Conservation (phyloP, 2,888 invertebrate species). For the Cryptocephalus moraei region DNA sequence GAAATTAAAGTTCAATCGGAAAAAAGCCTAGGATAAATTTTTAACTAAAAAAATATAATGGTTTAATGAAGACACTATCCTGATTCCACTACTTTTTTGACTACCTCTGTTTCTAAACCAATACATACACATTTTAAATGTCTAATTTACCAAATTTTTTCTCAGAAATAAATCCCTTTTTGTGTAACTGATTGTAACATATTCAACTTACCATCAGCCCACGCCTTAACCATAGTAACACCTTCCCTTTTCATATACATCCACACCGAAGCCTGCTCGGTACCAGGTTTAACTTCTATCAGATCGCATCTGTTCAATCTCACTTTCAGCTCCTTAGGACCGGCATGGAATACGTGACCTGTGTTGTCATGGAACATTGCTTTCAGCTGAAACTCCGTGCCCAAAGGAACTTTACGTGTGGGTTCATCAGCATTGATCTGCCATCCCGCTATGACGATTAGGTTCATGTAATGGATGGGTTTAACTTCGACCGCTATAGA, state of each 20-base stretch:
- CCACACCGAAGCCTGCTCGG: slow-evolving; percentile 39
- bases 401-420: slow-evolving; percentile 39
- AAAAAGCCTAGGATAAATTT: no score
- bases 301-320: slow-evolving; percentile 41
- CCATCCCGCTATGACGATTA: slow-evolving; percentile 32
- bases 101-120: neutral
- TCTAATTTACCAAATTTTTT: no score
- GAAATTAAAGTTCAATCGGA: no score
- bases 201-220: slow-evolving; percentile 28
- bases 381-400: slow-evolving; percentile 39
- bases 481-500: slow-evolving; percentile 43
- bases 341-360: slow-evolving; percentile 44
- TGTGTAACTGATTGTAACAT: neutral
- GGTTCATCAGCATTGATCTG: slow-evolving; percentile 23
- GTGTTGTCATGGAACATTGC: slow-evolving; percentile 46
- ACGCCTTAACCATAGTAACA: slow-evolving; percentile 43
- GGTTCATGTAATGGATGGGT: slow-evolving; percentile 39
- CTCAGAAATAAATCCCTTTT: neutral
- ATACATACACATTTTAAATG: neutral
- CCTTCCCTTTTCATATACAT: slow-evolving; percentile 40
- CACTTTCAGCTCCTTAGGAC: slow-evolving; percentile 39
- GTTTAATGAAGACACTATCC: no score
- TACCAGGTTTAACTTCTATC: slow-evolving; percentile 33
- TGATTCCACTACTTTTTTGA: no score
- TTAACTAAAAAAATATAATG: no score